phyloP scores from a whole-genome alignment of 2,113 vertebrate species.

The Uropsilus gracilis region DNA sequence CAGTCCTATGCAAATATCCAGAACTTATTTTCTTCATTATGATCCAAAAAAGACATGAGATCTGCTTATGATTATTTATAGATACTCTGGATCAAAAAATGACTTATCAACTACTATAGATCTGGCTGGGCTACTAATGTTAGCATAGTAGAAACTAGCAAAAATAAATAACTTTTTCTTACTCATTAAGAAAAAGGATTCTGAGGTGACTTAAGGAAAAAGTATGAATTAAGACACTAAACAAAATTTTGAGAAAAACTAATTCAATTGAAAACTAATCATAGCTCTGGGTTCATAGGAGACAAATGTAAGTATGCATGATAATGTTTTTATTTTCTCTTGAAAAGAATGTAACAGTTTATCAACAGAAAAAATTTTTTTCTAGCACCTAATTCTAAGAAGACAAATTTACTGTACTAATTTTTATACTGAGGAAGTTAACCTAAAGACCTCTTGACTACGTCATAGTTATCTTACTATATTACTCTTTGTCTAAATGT shows the following conservation, averaged over 20 bases:
- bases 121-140: not conserved
- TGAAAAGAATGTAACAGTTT: not conserved
- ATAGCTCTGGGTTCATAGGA: not conserved
- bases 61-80: not conserved
- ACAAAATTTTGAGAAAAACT: not conserved
- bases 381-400: not conserved
- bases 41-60: not conserved
- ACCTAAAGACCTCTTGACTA: not conserved
- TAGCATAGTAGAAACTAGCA: not conserved
- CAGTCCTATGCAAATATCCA: not conserved
- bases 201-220: slow-evolving; percentile 18
- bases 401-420: not conserved
- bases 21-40: not conserved
- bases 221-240: not conserved
- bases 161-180: slow-evolving; percentile 6
- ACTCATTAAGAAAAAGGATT: slow-evolving; percentile 7
- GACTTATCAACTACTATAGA: slow-evolving; percentile 1
- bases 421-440: not conserved
- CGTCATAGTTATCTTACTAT: not conserved
- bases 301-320: slow-evolving; percentile 16
- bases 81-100: not conserved
- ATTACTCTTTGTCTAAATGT: not conserved
- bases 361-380: slow-evolving; percentile 14
- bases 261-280: not conserved
- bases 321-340: slow-evolving; percentile 9